Base-by-base conservation (phyloP, 2,888 invertebrate species). In the Drosophila cyrtoloma region DNA sequence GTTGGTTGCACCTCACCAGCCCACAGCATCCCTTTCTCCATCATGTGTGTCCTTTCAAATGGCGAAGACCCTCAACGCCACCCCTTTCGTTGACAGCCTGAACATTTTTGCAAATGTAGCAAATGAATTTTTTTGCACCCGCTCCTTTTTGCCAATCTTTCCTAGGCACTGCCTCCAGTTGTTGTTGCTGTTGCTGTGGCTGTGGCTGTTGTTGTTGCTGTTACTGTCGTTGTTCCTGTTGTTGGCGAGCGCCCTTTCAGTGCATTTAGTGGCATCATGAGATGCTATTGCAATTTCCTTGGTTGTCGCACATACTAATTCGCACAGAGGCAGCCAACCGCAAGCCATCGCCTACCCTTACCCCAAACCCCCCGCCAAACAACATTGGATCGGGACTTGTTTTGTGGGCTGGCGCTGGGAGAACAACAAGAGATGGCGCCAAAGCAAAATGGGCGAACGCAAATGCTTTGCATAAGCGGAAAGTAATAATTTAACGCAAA, bases 401-500 rank as follows among this genome's bases (percentile, higher is more conserved):
- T 58, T 26, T 69, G 70, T 71, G 75, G 64, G 56, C 63, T 67
- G 69, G 72, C 63, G 7, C 22, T 69, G 57, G 60, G 74, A 26
- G 72, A 76, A 61, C 77, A 83, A 73, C 81, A 89, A 75, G 77
- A 78, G 70, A 72, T 62, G 78, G 71, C 74, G 77, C 68, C 67
- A 77, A 70, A 75, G 77, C 77, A 78, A 87, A 80, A 78, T 86
- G 90, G 85, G 82, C 71, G 77, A 77, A 81, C 75, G 89, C 85
- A 82, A 87, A 91, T 90, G 92, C 91, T 91, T 87, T 83, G 83
- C 83, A 86, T 92, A 89, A 90, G 86, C 91, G 92, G 90, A 92
- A 92, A 91, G 92, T 92, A 92, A 91, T 91, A 92, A 92, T 92
- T 92, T 92, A 92, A 92, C 89, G 92, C 84, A 90, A 90, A 91